A percentile compares a stretch with the other conserved stretches of the same genome.
phyloP scores from a whole-genome alignment of 1,140 invertebrate species.

The Lepidurus arcticus region DNA sequence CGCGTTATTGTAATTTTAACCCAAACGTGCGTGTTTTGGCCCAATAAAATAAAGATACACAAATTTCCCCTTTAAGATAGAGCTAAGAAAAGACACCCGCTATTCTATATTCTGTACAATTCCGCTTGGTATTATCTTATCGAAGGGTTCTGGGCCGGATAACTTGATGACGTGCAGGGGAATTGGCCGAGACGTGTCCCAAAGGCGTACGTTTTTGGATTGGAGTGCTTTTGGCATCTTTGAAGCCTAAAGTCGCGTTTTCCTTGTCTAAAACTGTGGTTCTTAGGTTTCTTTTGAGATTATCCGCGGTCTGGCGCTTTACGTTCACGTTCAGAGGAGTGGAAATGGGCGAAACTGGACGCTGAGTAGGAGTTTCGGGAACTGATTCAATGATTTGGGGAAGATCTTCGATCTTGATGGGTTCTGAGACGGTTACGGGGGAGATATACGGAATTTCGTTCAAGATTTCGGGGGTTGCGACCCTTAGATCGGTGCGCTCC shows the following conservation, averaged over 20 bases:
- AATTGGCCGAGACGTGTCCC: neutral
- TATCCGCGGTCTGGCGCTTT: neutral
- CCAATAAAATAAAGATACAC: slow-evolving; percentile 14
- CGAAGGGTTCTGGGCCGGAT: neutral
- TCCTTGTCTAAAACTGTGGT: slow-evolving; percentile 4
- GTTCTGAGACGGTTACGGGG: neutral
- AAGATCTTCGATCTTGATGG: neutral
- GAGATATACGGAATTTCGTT: neutral
- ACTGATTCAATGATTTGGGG: neutral
- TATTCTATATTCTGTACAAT: neutral
- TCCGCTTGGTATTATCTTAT: neutral
- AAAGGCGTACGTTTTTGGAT: neutral
- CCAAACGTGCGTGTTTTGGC: neutral
- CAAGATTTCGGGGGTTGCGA: neutral
- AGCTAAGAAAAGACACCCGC: neutral
- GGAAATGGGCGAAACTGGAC: neutral
- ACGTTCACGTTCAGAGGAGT: neutral
- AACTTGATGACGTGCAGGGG: neutral
- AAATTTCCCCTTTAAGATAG: neutral
- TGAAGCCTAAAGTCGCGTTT: neutral
- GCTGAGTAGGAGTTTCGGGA: neutral
- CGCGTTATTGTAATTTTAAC: neutral
- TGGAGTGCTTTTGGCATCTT: neutral
- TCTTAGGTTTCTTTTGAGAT: neutral
- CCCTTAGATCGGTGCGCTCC: neutral